Conservation (phyloP, 2,888 invertebrate genomes). For the Xylophagus ater region DNA sequence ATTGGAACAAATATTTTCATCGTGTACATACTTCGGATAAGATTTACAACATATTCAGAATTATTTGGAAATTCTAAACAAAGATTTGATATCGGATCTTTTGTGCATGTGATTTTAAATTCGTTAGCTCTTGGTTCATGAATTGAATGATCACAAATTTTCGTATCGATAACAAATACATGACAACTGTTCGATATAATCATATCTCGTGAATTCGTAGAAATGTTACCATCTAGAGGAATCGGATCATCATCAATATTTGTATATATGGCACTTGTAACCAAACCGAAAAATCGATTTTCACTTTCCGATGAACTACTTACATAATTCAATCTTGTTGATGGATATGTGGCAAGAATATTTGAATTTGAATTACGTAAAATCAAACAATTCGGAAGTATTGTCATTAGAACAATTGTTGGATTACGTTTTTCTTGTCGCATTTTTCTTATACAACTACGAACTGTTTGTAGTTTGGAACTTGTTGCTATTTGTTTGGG, state of each 20-base stretch:
- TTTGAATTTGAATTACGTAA: conserved; percentile 68
- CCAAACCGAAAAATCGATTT: conserved; percentile 82
- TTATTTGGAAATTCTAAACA: conserved; percentile 87
- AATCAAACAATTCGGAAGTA: conserved; percentile 67
- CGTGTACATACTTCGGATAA: conserved; percentile 62
- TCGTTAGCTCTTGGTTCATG: conserved; percentile 70
- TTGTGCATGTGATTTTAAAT: conserved; percentile 77
- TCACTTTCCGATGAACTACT: conserved; percentile 87
- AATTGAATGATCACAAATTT: conserved; percentile 67
- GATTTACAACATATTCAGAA: conserved; percentile 62
- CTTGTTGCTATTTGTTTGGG: conserved; percentile 69
- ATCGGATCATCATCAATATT: conserved; percentile 30
- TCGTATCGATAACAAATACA: conserved; percentile 86
- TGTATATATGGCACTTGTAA: conserved; percentile 65
- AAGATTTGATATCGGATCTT: conserved; percentile 61
- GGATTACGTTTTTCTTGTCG: conserved; percentile 81
- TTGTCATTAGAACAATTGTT: conserved; percentile 73
- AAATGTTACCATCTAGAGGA: conserved; percentile 10
- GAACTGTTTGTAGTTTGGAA: conserved; percentile 64
- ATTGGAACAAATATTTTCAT: conserved; percentile 42
- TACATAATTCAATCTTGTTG: conserved; percentile 75
- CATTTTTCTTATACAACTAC: conserved; percentile 78
- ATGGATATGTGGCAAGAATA: conserved; percentile 75
- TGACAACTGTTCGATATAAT: conserved; percentile 82
- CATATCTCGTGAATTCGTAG: conserved; percentile 33